Conservation (phyloP, 2,888 invertebrate genomes). For the Calliphora vomitoria region DNA sequence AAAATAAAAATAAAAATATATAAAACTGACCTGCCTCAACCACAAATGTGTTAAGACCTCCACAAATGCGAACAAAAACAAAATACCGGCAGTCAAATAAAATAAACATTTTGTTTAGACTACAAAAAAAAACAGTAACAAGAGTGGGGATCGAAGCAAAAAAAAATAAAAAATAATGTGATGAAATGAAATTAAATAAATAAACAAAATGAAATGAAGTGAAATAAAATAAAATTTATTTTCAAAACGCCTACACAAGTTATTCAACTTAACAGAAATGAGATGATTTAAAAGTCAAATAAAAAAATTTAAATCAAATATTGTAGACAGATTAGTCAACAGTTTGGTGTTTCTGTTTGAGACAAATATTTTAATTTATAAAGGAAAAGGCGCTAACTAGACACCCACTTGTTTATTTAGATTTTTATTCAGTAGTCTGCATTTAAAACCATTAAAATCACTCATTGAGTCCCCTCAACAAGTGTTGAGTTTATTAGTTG, state of each 20-base stretch:
- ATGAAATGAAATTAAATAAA: slow-evolving; percentile 20
- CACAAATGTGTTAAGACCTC: slow-evolving; percentile 46
- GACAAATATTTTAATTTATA: neutral
- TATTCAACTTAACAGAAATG: slow-evolving; percentile 31
- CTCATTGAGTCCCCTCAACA: neutral
- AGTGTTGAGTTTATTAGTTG: neutral
- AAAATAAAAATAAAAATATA: slow-evolving; percentile 5
- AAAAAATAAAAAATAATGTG: slow-evolving; percentile 5
- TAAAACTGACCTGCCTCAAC: slow-evolving; percentile 64
- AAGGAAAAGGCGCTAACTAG: slow-evolving; percentile 54
- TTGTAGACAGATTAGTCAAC: slow-evolving; percentile 61
- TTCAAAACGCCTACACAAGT: slow-evolving; percentile 59
- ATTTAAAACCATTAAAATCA: too few relatives aligned
- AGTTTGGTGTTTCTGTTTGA: slow-evolving; percentile 22
- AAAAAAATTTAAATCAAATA: neutral
- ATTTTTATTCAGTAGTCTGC: too few relatives aligned
- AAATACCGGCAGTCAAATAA: slow-evolving; percentile 34
- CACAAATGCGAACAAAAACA: slow-evolving; percentile 17
- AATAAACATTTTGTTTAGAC: slow-evolving; percentile 52
- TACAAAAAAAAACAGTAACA: slow-evolving; percentile 20
- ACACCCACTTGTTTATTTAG: slow-evolving; percentile 27
- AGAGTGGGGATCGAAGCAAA: neutral
- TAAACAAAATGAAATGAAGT: slow-evolving; percentile 34
- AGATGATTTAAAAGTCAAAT: slow-evolving; percentile 23
- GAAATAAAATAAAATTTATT: neutral